Conservation (phyloP, 1,140 invertebrate genomes). For the Pachyrhynchus sulphureomaculatus region DNA sequence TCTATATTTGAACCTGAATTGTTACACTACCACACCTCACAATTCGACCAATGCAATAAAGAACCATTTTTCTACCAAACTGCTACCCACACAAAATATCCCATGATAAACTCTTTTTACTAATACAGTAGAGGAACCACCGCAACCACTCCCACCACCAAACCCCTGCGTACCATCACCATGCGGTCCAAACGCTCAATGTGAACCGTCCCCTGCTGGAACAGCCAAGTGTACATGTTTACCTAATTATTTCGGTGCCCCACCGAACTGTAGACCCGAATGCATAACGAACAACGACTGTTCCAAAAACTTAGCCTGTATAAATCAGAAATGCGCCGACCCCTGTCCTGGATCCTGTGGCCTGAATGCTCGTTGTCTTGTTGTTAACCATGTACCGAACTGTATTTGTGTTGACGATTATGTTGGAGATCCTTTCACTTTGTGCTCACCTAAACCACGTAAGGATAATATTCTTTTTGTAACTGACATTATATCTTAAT, state of each 20-base stretch:
- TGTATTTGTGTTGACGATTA: slow-evolving; percentile 69
- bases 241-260: slow-evolving; percentile 62
- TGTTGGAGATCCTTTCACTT: slow-evolving; percentile 70
- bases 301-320: slow-evolving; percentile 59
- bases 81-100: too few species aligned
- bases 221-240: slow-evolving; percentile 64
- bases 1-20: too few species aligned
- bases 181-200: slow-evolving; percentile 75
- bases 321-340: slow-evolving; percentile 65
- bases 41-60: too few species aligned
- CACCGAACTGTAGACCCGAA: slow-evolving; percentile 68
- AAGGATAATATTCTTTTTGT: slow-evolving; percentile 46
- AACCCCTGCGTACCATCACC: slow-evolving; percentile 74
- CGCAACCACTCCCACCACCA: slow-evolving; percentile 37
- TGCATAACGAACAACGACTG: slow-evolving; percentile 69
- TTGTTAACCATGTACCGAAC: slow-evolving; percentile 72
- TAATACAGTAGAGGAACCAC: slow-evolving; percentile 38
- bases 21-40: too few species aligned
- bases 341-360: slow-evolving; percentile 79
- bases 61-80: too few species aligned
- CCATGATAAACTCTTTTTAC: slow-evolving; percentile 9
- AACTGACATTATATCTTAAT: neutral
- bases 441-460: slow-evolving; percentile 56
- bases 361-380: slow-evolving; percentile 67
- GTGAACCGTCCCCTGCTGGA: slow-evolving; percentile 58